Evolutionary conservation across 2,888 invertebrate genomes (phyloP).

Genomic region (Agrilus biguttatus): DNA sequence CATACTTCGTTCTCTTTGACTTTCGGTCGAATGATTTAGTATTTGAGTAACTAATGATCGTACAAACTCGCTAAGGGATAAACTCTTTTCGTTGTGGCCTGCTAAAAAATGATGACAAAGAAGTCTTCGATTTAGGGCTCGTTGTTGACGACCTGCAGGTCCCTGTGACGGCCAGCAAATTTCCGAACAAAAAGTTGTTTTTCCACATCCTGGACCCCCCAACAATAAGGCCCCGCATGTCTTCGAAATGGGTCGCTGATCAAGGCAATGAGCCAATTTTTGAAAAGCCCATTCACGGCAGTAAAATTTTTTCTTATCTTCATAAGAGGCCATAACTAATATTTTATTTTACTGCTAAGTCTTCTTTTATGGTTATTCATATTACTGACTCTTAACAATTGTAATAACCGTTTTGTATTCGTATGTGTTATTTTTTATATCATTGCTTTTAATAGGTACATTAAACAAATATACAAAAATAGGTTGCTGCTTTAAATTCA

Average conservation of each 20-base stretch:
- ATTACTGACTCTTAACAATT: too few relatives aligned
- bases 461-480: neutral
- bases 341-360: too few relatives aligned
- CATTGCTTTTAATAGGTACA: neutral
- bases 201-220: slow-evolving; percentile 84
- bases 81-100: slow-evolving; percentile 71
- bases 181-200: slow-evolving; percentile 79
- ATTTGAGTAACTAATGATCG: slow-evolving; percentile 74
- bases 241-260: slow-evolving; percentile 72
- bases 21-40: slow-evolving; percentile 49
- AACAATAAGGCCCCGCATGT: slow-evolving; percentile 80
- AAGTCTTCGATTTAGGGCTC: slow-evolving; percentile 60
- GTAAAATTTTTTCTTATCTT: slow-evolving; percentile 64
- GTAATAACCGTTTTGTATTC: too few relatives aligned
- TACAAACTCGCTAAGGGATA: slow-evolving; percentile 76
- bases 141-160: slow-evolving; percentile 51
- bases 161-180: slow-evolving; percentile 56
- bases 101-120: slow-evolving; percentile 81
- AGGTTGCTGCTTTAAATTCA: too few relatives aligned
- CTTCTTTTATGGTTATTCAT: too few relatives aligned
- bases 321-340: slow-evolving; percentile 23
- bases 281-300: slow-evolving; percentile 94
- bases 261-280: slow-evolving; percentile 82
- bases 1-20: slow-evolving; percentile 31
- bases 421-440: neutral